Conservation (phyloP, 1,140 invertebrate species). For the Drosophila navojoa region DNA sequence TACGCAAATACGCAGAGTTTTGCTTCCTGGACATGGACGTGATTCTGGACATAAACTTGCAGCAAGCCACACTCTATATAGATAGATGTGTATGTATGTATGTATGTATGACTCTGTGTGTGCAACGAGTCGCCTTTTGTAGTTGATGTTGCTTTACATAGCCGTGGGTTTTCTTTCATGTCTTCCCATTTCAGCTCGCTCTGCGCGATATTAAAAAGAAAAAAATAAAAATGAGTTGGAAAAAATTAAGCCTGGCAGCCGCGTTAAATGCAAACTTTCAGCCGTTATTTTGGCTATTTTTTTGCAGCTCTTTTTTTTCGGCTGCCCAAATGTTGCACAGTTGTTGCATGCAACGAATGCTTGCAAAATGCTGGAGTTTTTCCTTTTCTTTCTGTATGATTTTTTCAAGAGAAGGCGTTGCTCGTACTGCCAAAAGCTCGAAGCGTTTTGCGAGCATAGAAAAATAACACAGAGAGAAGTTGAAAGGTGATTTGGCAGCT, state of each 20-base stretch:
- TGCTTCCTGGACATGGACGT: constrained; percentile 73
- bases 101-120: constrained; percentile 50
- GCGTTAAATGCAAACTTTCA: constrained; percentile 80
- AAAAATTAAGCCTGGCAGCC: constrained; percentile 82
- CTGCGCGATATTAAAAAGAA: constrained; percentile 75
- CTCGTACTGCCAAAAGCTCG: constrained; percentile 63
- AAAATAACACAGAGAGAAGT: constrained; percentile 20
- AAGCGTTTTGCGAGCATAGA: constrained; percentile 45
- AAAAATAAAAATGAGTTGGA: constrained; percentile 62
- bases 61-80: constrained; percentile 38
- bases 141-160: constrained; percentile 50
- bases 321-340: constrained; percentile 64
- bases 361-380: constrained; percentile 53
- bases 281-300: constrained; percentile 39
- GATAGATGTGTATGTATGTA: constrained; percentile 19
- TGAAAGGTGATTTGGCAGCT: constrained; percentile 51
- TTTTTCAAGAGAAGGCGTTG: constrained; percentile 71
- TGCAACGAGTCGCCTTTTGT: constrained; percentile 37
- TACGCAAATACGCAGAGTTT: constrained; percentile 75
- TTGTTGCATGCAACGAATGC: constrained; percentile 61
- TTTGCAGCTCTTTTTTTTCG: constrained; percentile 15
- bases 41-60: constrained; percentile 50
- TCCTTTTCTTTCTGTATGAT: constrained; percentile 21
- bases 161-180: constrained; percentile 75
- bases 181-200: constrained; percentile 49